Conservation (phyloP, 2,113 vertebrate genomes). For the Egretta garzetta region DNA sequence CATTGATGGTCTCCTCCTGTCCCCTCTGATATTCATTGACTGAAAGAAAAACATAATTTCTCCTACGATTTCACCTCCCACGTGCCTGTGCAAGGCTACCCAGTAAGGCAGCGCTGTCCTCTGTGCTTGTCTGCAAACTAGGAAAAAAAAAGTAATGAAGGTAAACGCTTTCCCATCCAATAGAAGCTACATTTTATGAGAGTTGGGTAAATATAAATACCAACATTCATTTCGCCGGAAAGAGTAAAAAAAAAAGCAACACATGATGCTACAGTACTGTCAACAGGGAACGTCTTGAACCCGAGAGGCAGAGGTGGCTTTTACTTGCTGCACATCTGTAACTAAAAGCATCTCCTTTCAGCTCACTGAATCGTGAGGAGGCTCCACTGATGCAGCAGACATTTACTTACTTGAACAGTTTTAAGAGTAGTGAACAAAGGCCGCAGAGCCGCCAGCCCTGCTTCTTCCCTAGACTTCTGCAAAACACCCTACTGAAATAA, state of each 20-base stretch:
- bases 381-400: neutral
- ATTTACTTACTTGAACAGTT: neutral
- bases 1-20: neutral
- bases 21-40: neutral
- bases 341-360: neutral
- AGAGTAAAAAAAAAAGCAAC: neutral
- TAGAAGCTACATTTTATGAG: neutral
- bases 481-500: neutral
- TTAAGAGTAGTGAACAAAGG: neutral
- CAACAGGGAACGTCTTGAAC: neutral
- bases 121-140: neutral
- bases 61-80: neutral
- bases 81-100: neutral
- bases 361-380: neutral
- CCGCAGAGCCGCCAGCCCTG: neutral
- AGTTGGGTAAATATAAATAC: neutral
- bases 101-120: neutral
- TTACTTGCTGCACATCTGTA: neutral
- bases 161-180: neutral
- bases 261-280: neutral
- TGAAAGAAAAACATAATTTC: neutral
- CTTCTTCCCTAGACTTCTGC: rapidly evolving
- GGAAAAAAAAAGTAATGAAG: neutral
- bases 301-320: neutral
- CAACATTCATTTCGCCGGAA: neutral